Evolutionary conservation across 2,113 vertebrate species (phyloP), one percentile per base, ranked within the genome.

Genomic region (Leucopsar rothschildi): DNA sequence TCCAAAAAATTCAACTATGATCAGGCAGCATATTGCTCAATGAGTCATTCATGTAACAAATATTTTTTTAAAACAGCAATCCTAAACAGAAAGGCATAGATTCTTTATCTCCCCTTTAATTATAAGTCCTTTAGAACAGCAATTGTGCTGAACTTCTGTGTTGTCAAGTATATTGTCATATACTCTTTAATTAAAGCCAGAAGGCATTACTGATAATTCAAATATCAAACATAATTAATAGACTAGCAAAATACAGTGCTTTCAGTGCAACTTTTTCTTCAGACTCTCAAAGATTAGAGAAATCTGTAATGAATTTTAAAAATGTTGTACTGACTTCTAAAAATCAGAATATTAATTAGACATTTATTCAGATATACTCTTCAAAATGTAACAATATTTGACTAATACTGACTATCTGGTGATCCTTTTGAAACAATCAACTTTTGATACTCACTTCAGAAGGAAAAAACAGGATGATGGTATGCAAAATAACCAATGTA

Each of bases 401-500:
- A 49, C 60, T 59, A 77, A 45, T 27, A 45, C 4, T 73, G 35
- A 76, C 18, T 49, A 35, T 50, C 27, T 40, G 25, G 23, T 37
- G 28, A 63, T n/a, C n/a, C 31, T 60, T 65, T 65, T 49, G 63
- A 10, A 77, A 65, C 28, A 68, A 31, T 15, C 15, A 89, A 25
- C 24, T 85, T 89, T 17, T 86, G 53, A 78, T 94, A 97, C 98
- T 98, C 57, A 98, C 98, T 97, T 97, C 56, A 96, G 77, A 56
- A 96, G 90, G 72, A 92, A 97, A 82, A 92, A 93, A n/a, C 82
- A 96, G 86, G 98, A 97, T 39, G 98, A 98, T 65, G 98, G 96
- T 83, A 99, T 96, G 82, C 98, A 98, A 76, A 95, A 98, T 50
- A 99, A 83, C 99, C 99, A 99, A 31, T 95, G 96, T 20, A 97